These are phyloP conservation scores for Atrina japonica DNA, from an alignment of 2,888 invertebrate species.

Conservation along the genomic window DNA sequence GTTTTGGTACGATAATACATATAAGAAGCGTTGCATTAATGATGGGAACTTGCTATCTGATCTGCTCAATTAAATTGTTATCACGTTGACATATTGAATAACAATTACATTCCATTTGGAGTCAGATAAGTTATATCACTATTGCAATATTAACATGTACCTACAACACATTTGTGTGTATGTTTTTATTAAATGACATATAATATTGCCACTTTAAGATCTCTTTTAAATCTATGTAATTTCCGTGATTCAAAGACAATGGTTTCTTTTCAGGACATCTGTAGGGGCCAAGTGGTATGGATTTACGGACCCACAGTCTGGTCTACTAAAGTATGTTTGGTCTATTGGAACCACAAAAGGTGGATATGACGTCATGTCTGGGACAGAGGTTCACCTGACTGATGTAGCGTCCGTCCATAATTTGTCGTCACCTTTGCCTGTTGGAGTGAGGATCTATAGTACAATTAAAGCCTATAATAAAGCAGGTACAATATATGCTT, in stretches of 20 bases:
- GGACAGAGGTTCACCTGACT: slow-evolving; percentile 32
- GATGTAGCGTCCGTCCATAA: slow-evolving; percentile 31
- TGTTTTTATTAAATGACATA: background rate
- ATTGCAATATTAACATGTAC: too few species aligned
- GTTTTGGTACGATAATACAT: too few species aligned
- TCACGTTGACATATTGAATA: too few species aligned
- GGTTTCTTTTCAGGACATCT: slow-evolving; percentile 22
- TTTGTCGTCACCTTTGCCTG: slow-evolving; percentile 32
- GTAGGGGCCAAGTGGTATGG: slow-evolving; percentile 44
- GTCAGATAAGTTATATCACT: background rate
- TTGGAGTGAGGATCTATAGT: slow-evolving; percentile 41
- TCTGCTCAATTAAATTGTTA: too few species aligned
- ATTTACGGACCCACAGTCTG: slow-evolving; percentile 45
- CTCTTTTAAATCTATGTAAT: too few species aligned
- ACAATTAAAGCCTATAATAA: slow-evolving; percentile 58
- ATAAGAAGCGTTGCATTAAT: too few species aligned
- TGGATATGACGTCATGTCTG: slow-evolving; percentile 32
- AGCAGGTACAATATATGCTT: slow-evolving; percentile 53
- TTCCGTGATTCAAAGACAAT: too few species aligned
- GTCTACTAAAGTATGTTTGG: slow-evolving; percentile 40
- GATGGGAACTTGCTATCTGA: too few species aligned
- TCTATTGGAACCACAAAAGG: slow-evolving; percentile 33
- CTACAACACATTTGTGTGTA: too few species aligned
- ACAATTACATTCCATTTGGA: too few species aligned
- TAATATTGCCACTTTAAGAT: background rate